Base-by-base conservation (phyloP, 2,888 invertebrate species). In the Pseudococcus viburni region DNA sequence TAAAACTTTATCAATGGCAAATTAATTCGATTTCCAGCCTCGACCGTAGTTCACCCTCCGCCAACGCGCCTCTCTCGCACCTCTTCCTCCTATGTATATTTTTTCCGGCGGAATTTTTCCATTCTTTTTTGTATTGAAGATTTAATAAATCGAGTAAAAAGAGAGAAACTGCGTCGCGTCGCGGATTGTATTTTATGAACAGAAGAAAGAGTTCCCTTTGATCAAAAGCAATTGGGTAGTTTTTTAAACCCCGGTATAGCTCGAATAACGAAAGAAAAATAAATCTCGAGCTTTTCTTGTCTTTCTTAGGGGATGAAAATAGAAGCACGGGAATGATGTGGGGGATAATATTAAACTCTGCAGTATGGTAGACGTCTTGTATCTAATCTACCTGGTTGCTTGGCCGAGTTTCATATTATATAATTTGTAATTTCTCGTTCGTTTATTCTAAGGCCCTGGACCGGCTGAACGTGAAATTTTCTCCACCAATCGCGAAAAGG, bases 11-110 rank as follows among this genome's bases (percentile, higher is more conserved):
- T 73, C 73, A 73, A 73, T 73, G 73, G 73, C 33, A 73, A 73
- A 73, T 73, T 73, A 73, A 73, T 73, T 73, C 73, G 73, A 73
- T 73, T 73, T 73, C 17, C 73, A 33, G 73, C 73, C 33, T 73
- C 73, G 59, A 8, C 15, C 26, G 26, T 68, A 22, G 0, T 12
- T 33, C 12, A 73, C 33, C 33, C 33, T 22, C 6, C 64, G 64
- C 19, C 22, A 22, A 64, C 19, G 22, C 22, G 9, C 7, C 26
- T 26, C n/a, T 1, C 22, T 26, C 15, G 0, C 8, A 26, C 1
- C 26, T 26, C n/a, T 68, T 68, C 19, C 26, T 68, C 59, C 59
- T 17, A n/a, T 8, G 59, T 4, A 59, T 5, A 51, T 51, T 51
- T 51, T 51, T 15, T 55, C n/a, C 55, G 55, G 17, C 64, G 64